phyloP scores from a whole-genome alignment of 2,797 vertebrate species.

The Todus mexicanus region DNA sequence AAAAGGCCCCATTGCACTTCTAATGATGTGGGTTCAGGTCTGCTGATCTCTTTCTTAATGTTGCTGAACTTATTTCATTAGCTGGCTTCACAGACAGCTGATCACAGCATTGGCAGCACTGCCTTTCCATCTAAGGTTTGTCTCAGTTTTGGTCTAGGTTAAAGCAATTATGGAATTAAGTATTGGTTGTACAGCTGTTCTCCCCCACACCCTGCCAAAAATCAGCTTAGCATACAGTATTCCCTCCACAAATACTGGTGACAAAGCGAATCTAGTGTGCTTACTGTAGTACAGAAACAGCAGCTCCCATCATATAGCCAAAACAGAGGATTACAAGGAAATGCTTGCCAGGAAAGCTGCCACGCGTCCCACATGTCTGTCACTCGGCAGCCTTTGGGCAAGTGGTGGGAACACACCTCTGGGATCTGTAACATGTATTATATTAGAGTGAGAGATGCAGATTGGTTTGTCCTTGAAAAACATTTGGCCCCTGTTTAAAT shows the following conservation, averaged over 20 bases:
- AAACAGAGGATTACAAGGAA: background rate
- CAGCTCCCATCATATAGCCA: background rate
- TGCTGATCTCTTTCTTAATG: background rate
- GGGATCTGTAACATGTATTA: background rate
- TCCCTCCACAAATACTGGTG: background rate
- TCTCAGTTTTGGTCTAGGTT: constrained; percentile 13
- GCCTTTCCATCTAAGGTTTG: background rate
- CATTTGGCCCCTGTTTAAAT: background rate
- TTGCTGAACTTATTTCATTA: background rate
- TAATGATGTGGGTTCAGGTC: background rate
- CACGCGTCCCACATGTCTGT: rapidly evolving
- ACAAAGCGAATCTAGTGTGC: background rate
- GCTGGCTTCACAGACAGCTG: background rate
- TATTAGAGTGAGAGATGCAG: background rate
- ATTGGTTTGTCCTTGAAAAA: background rate
- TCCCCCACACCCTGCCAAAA: background rate
- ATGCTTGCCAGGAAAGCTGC: background rate
- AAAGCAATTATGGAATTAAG: constrained; percentile 46
- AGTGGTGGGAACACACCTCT: background rate
- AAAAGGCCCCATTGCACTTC: background rate
- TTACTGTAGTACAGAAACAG: background rate
- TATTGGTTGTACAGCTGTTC: constrained; percentile 30
- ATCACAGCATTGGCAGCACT: background rate
- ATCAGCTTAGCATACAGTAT: background rate
- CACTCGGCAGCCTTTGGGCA: background rate